phyloP scores from a whole-genome alignment of 2,797 vertebrate species.

The Calcarius lapponicus region DNA sequence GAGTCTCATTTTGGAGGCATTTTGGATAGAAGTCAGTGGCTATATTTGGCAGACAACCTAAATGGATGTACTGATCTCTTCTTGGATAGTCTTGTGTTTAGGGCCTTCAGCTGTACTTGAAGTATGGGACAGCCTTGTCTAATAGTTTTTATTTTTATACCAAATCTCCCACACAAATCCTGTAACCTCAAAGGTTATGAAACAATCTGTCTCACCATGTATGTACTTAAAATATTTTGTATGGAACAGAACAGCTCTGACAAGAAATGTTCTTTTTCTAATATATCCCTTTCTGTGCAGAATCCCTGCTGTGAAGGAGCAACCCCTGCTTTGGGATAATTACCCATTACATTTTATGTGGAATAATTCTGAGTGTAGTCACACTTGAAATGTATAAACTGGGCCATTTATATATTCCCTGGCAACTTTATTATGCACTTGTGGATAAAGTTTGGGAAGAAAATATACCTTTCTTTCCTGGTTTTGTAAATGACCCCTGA shows the following conservation, averaged over 20 bases:
- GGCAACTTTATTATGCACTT: background rate
- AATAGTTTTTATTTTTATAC: background rate
- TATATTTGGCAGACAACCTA: background rate
- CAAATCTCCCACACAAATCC: background rate
- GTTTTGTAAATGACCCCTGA: background rate
- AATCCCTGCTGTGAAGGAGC: background rate
- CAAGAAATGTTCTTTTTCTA: background rate
- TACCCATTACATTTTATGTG: background rate
- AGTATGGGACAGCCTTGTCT: background rate
- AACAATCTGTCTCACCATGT: background rate
- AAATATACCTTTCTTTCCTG: background rate
- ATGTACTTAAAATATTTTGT: background rate
- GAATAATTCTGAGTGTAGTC: background rate
- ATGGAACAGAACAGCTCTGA: background rate
- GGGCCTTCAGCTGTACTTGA: background rate
- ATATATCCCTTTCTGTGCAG: background rate
- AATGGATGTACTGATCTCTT: background rate
- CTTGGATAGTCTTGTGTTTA: background rate
- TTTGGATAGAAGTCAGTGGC: background rate
- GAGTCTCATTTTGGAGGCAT: background rate
- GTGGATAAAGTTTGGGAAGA: background rate
- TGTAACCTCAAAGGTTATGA: background rate
- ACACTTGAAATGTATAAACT: background rate
- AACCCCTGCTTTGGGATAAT: background rate
- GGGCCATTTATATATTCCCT: background rate